Conservation (phyloP, 1,140 invertebrate genomes). For the Chironomus striatipennis region DNA sequence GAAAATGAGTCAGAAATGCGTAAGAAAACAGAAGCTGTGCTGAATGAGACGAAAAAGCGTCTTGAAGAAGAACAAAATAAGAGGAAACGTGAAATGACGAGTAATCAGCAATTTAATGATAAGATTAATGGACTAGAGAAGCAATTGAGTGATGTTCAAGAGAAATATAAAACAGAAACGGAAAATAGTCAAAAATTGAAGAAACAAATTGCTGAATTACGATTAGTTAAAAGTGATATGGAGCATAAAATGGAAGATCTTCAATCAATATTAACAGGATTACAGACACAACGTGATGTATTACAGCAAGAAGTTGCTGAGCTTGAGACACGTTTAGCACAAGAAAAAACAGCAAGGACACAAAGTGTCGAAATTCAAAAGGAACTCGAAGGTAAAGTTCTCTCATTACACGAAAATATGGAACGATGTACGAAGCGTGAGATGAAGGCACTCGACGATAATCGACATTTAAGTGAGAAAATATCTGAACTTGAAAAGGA, state of each 20-base stretch:
- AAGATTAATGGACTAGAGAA: conserved; percentile 77
- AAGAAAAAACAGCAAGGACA: conserved; percentile 65
- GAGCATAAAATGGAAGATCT: conserved; percentile 69
- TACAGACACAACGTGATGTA: conserved; percentile 65
- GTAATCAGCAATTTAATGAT: conserved; percentile 72
- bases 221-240: conserved; percentile 64
- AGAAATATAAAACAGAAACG: conserved; percentile 78
- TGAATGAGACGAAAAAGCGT: conserved; percentile 72
- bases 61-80: conserved; percentile 82
- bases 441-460: conserved; percentile 61
- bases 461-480: conserved; percentile 65
- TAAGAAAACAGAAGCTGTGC: conserved; percentile 69
- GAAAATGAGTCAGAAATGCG: conserved; percentile 76
- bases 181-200: conserved; percentile 73
- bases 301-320: conserved; percentile 74
- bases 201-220: conserved; percentile 81
- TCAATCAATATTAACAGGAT: conserved; percentile 57
- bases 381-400: conserved; percentile 68
- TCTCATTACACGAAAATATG: conserved; percentile 63
- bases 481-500: conserved; percentile 82
- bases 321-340: conserved; percentile 73
- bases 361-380: conserved; percentile 60
- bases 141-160: conserved; percentile 76
- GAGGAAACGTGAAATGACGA: conserved; percentile 70
- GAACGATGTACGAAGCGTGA: conserved; percentile 63